These are phyloP conservation scores for Grammomys surdaster DNA, from an alignment of 2,113 vertebrate genomes.

Conservation along the genomic window DNA sequence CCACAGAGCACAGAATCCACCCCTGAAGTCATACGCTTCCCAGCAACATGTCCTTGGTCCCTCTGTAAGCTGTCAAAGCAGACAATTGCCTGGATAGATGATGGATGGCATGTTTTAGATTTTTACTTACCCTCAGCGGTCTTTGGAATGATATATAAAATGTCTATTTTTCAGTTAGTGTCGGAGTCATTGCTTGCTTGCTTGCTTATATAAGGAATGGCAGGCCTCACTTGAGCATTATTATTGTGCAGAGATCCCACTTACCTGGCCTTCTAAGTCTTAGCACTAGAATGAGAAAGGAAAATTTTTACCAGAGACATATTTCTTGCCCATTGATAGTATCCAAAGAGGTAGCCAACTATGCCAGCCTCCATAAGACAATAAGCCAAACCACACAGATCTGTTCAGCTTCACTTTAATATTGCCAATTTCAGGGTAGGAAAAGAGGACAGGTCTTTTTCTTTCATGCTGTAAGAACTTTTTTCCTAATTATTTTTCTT, in stretches of 20 bases:
- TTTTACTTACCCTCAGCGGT: constrained; percentile 72
- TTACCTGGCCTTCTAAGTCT: not conserved
- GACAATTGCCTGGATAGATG: constrained; percentile 68
- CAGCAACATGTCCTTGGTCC: constrained; percentile 59
- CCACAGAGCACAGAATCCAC: not conserved
- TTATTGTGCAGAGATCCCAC: not conserved
- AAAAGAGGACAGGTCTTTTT: not conserved
- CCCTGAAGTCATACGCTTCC: not conserved
- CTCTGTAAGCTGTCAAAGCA: constrained; percentile 57
- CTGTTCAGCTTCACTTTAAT: not conserved
- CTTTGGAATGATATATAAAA: constrained; percentile 71
- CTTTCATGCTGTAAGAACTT: not conserved
- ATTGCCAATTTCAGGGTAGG: not conserved
- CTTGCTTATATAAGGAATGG: constrained; percentile 11
- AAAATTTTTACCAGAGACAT: not conserved
- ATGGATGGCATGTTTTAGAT: constrained; percentile 65
- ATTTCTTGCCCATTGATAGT: not conserved
- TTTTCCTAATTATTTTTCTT: constrained; percentile 3
- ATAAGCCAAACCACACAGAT: not conserved
- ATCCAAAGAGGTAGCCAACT: not conserved
- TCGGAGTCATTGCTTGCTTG: constrained; percentile 49
- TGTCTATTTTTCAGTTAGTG: constrained; percentile 42
- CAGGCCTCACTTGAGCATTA: not conserved
- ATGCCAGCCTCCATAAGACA: not conserved
- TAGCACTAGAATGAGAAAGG: not conserved